These are phyloP conservation scores for Drosophila multiciliata DNA, from an alignment of 2,888 invertebrate genomes.

Conservation along the genomic window DNA sequence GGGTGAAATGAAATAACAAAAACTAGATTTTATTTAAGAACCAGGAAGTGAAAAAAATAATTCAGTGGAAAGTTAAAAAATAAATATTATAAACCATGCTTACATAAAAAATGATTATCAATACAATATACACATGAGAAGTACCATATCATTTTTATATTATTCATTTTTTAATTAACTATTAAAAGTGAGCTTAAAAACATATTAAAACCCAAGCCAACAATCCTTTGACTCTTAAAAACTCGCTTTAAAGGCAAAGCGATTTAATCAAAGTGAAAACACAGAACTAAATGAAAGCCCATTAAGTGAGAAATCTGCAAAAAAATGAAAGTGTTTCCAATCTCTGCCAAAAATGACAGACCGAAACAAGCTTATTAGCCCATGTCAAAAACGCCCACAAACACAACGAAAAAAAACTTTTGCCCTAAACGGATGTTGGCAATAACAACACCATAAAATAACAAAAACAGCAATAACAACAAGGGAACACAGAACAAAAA, in stretches of 20 bases:
- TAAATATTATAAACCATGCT: neutral
- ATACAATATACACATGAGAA: neutral
- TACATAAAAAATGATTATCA: neutral
- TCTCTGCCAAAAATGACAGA: slow-evolving; percentile 59
- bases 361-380: slow-evolving; percentile 71
- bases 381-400: slow-evolving; percentile 68
- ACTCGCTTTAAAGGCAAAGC: neutral
- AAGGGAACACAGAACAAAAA: slow-evolving; percentile 38
- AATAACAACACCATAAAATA: slow-evolving; percentile 65
- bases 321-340: slow-evolving; percentile 30
- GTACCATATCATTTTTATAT: neutral
- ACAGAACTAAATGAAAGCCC: slow-evolving; percentile 3
- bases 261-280: slow-evolving; percentile 21
- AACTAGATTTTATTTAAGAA: neutral
- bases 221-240: neutral
- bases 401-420: slow-evolving; percentile 12
- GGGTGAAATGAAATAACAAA: neutral
- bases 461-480: slow-evolving; percentile 34
- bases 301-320: slow-evolving; percentile 28
- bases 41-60: neutral
- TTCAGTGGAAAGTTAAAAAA: neutral
- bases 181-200: neutral
- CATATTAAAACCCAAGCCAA: too few relatives aligned
- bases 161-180: neutral
- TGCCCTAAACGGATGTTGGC: slow-evolving; percentile 68